These are phyloP conservation scores for Drosophila chauvacae DNA, from an alignment of 1,140 invertebrate genomes.

Conservation along the genomic window DNA sequence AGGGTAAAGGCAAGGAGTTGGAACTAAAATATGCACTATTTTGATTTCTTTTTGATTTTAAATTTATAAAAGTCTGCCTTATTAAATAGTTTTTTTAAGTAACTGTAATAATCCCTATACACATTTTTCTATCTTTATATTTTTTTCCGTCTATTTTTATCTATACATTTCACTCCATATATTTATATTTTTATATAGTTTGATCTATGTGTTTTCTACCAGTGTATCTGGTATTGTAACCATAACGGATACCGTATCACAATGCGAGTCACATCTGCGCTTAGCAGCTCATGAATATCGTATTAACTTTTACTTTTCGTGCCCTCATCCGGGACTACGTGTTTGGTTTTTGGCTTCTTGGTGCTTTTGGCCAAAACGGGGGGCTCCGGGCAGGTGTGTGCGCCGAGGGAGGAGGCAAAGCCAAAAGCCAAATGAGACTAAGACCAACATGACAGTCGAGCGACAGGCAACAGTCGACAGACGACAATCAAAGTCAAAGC, in stretches of 20 bases:
- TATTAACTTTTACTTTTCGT: constrained; percentile 82
- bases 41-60: background rate
- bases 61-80: background rate
- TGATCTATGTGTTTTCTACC: background rate
- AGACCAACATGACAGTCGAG: constrained; percentile 13
- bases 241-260: constrained; percentile 56
- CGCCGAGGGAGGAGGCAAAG: constrained; percentile 11
- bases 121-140: too few species aligned
- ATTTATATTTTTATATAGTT: too few species aligned
- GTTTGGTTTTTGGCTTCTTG: constrained; percentile 50
- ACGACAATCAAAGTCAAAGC: constrained; percentile 8
- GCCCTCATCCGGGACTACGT: constrained; percentile 36
- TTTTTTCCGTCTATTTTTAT: background rate
- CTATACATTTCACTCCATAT: too few species aligned
- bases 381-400: constrained; percentile 7
- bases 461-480: constrained; percentile 21
- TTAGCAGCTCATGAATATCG: constrained; percentile 83
- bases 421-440: constrained; percentile 55
- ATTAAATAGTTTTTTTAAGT: too few species aligned
- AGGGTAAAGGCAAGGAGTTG: background rate
- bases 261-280: constrained; percentile 82
- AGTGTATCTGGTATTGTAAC: constrained; percentile 3
- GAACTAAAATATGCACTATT: background rate
- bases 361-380: constrained; percentile 7
- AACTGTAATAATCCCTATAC: too few species aligned